phyloP scores from a whole-genome alignment of 2,113 vertebrate species.

The Oreochromis spilurus region DNA sequence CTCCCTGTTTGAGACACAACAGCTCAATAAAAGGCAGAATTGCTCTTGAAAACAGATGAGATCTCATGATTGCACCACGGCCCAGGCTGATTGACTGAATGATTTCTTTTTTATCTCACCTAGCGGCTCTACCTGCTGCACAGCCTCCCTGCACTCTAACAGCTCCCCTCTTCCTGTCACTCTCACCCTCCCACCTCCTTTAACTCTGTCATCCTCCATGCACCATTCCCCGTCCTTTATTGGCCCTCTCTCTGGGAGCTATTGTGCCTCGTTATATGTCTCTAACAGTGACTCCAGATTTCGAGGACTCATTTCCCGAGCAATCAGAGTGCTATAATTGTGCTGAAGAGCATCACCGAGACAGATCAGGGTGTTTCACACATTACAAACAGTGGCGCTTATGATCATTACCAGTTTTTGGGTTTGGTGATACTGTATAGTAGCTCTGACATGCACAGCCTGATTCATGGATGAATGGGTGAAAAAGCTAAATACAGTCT shows the following conservation, averaged over 20 bases:
- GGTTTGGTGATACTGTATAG: neutral
- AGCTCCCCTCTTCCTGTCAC: slow-evolving; percentile 34
- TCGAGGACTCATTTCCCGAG: slow-evolving; percentile 31
- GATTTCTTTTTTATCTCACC: slow-evolving; percentile 74
- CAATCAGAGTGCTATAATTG: slow-evolving; percentile 1
- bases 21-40: slow-evolving; percentile 74
- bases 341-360: neutral
- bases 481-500: neutral
- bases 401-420: neutral
- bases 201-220: slow-evolving; percentile 37
- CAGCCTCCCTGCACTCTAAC: neutral
- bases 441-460: neutral
- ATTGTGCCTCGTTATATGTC: slow-evolving; percentile 9
- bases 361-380: neutral
- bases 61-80: slow-evolving; percentile 68
- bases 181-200: slow-evolving; percentile 5
- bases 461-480: neutral
- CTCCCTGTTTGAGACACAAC: slow-evolving; percentile 63
- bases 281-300: slow-evolving; percentile 25
- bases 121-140: slow-evolving; percentile 48
- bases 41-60: slow-evolving; percentile 75
- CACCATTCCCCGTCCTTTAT: slow-evolving; percentile 15
- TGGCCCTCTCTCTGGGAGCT: slow-evolving; percentile 1
- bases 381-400: neutral
- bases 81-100: slow-evolving; percentile 71